phyloP scores from a whole-genome alignment of 2,888 invertebrate species.

The Gortyna flavago region DNA sequence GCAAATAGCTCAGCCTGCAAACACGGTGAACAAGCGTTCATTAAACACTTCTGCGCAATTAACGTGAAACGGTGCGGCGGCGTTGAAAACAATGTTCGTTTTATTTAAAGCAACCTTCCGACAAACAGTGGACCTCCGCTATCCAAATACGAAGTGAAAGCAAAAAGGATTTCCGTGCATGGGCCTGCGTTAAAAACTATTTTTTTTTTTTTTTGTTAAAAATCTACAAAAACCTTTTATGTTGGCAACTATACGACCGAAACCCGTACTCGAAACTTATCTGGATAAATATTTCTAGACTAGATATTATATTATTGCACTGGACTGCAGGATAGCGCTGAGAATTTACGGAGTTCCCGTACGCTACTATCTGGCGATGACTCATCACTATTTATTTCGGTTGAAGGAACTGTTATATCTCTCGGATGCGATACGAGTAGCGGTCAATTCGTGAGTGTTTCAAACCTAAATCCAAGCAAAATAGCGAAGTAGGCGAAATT shows the following conservation, averaged over 20 bases:
- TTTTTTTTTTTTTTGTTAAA: conserved; percentile 40
- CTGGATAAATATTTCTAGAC: conserved; percentile 31
- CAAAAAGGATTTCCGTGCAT: conserved; percentile 63
- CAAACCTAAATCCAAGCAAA: conserved; percentile 64
- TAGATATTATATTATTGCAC: conserved; percentile 30
- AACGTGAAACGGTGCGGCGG: conserved; percentile 73
- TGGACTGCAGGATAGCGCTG: conserved; percentile 17
- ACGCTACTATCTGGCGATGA: conserved; percentile 32
- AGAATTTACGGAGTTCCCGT: conserved; percentile 44
- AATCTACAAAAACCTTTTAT: conserved; percentile 25
- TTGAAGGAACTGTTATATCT: conserved; percentile 51
- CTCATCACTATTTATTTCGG: conserved; percentile 57
- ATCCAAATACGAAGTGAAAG: conserved; percentile 66
- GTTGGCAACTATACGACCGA: conserved; percentile 7
- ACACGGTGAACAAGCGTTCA: conserved; percentile 80
- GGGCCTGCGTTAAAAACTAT: conserved; percentile 42
- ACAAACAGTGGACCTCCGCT: conserved; percentile 68
- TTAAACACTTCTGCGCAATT: conserved; percentile 85
- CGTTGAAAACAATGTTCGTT: conserved; percentile 79
- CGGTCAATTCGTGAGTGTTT: conserved; percentile 63
- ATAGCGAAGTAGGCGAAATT: conserved; percentile 67
- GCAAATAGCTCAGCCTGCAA: conserved; percentile 75
- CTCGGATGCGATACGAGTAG: conserved; percentile 33
- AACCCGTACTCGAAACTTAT: conserved; percentile 12
- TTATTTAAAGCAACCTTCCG: conserved; percentile 73